Conservation (phyloP, 2,113 vertebrate species). For the Nothoprocta perdicaria region DNA sequence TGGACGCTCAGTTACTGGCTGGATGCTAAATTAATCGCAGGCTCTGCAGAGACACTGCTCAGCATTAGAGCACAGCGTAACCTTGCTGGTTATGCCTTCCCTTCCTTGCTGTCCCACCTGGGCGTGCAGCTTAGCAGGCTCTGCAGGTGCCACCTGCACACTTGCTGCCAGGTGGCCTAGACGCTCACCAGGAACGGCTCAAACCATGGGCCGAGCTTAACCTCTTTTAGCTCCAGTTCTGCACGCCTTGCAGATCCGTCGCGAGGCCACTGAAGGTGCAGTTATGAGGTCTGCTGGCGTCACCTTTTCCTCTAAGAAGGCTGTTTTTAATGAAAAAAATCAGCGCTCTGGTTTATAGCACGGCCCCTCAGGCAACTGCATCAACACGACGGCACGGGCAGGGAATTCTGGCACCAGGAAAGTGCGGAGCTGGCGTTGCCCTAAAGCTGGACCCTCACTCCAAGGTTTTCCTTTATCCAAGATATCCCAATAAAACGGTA, state of each 20-base stretch:
- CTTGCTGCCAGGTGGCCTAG: not conserved
- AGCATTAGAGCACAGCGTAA: too few relatives aligned
- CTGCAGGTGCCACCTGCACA: fast-evolving
- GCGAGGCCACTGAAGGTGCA: fast-evolving
- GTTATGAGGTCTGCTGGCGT: not conserved
- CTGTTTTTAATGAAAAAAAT: fast-evolving
- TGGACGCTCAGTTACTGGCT: not conserved
- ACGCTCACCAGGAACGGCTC: fast-evolving
- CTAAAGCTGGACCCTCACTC: not conserved
- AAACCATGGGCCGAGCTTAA: fast-evolving
- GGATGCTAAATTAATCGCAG: fast-evolving
- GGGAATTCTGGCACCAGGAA: not conserved
- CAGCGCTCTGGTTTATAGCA: not conserved
- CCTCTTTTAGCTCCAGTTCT: not conserved
- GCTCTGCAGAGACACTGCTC: fast-evolving
- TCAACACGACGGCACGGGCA: not conserved
- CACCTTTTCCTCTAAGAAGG: not conserved
- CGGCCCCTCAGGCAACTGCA: not conserved
- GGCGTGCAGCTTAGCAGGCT: fast-evolving
- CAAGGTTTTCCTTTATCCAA: not conserved
- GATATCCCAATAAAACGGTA: not conserved
- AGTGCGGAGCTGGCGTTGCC: not conserved
- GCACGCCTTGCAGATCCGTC: not conserved
- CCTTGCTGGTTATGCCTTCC: not conserved
- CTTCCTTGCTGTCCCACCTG: not conserved